Base-by-base conservation (phyloP, 1,140 invertebrate genomes). In the Neoseiulus cucumeris region DNA sequence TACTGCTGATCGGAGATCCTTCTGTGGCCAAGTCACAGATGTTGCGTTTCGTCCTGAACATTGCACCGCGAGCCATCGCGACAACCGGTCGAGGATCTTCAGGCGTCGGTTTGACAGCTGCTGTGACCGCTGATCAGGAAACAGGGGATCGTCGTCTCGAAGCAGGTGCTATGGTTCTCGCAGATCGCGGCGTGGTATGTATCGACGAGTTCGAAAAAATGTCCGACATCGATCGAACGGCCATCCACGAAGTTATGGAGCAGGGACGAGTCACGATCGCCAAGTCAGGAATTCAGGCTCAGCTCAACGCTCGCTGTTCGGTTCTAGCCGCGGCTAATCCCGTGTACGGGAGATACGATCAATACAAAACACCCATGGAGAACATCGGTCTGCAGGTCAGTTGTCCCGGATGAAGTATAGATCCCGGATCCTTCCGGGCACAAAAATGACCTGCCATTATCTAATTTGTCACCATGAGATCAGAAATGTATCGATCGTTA, bases 131-230 rank as follows among this genome's bases (percentile, higher is more conserved):
- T 1, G 95, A 98, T 76, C 83, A 85, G 65, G 95, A 98, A 74
- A 94, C 89, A 64, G 77, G 78, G 47, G 80, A 82, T 70, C 74
- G 74, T 68, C 82, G 91, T 66, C 74, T 98, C 22, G 95, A 98
- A 79, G 95, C 94, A 5, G 95, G 95, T 72, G 95, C 95, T 68
- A 98, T 98, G 95, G 95, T 98, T n/a, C 75, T 98, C 29, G 95
- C 92, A 0, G 95, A 98, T 78, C 80, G 94, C 64, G 95, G 95
- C 25, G 88, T 98, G 51, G 94, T 98, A 64, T 98, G 95, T 74
- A 98, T 99, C 74, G 96, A 99, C 77, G 95, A 99, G 79, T 99
- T 99, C 77, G 95, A 99, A 78, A 98, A 99, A 80, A 99, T 99
- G 96, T 92, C 91, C n/a, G 96, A 99, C 73, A 90, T 96, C 65